Conservation (phyloP, 2,888 invertebrate species). For the Acleris cristana region DNA sequence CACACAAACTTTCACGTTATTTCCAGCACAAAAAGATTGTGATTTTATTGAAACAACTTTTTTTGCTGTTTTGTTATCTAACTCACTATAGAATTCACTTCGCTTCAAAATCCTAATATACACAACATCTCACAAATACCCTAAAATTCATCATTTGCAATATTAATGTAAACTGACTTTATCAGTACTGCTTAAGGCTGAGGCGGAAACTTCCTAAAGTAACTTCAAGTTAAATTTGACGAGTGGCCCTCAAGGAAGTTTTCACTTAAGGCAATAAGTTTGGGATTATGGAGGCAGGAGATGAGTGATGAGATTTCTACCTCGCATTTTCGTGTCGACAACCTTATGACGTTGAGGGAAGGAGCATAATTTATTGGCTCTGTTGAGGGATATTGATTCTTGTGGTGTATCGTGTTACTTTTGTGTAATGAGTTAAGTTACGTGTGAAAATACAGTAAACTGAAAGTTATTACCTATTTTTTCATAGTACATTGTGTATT, state of each 20-base stretch:
- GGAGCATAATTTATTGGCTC: not conserved
- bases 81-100: no score
- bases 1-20: no score
- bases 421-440: not conserved
- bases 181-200: conserved; percentile 38
- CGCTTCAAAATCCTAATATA: no score
- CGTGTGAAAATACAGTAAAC: no score
- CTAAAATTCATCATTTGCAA: conserved; percentile 46
- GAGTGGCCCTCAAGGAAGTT: conserved; percentile 38
- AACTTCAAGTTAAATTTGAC: conserved; percentile 38
- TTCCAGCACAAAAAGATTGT: no score
- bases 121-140: conserved; percentile 3
- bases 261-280: conserved; percentile 43
- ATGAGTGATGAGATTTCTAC: conserved; percentile 35
- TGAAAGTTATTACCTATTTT: no score
- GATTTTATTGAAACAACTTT: no score
- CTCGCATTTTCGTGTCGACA: not conserved
- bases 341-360: not conserved
- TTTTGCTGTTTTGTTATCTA: no score
- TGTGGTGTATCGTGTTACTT: not conserved
- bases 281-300: conserved; percentile 33
- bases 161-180: conserved; percentile 46
- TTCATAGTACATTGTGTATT: no score
- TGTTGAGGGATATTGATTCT: not conserved
- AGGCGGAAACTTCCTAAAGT: conserved; percentile 39